These are phyloP conservation scores for Papilio protenor DNA, from an alignment of 2,888 invertebrate species.

Conservation along the genomic window DNA sequence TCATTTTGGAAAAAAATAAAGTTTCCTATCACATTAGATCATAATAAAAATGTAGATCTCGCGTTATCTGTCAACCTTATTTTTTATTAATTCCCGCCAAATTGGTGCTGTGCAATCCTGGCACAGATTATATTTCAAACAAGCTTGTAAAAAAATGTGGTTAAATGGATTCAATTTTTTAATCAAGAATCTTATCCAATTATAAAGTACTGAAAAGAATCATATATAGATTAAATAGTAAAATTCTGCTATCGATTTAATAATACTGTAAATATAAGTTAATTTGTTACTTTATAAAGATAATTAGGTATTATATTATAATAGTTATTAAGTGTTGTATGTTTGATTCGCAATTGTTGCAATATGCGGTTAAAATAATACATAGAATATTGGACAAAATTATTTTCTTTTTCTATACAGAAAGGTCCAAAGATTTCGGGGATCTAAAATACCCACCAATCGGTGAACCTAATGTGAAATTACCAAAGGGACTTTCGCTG, in stretches of 20 bases:
- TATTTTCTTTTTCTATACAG: constrained; percentile 59
- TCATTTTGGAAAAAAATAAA: background rate
- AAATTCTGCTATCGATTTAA: constrained; percentile 82
- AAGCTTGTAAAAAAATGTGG: constrained; percentile 1
- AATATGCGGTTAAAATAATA: constrained; percentile 81
- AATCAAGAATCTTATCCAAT: constrained; percentile 7
- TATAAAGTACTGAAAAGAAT: constrained; percentile 50
- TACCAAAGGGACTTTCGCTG: constrained; percentile 68
- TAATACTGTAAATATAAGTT: constrained; percentile 84
- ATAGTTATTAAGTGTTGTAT: constrained; percentile 83
- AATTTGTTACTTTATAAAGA: constrained; percentile 83
- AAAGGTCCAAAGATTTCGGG: constrained; percentile 79
- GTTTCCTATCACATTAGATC: background rate
- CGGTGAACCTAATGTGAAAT: constrained; percentile 71
- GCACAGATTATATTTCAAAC: background rate
- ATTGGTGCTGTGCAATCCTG: background rate
- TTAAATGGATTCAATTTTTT: constrained; percentile 6
- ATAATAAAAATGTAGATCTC: background rate
- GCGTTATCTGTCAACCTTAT: background rate
- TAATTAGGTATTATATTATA: constrained; percentile 84
- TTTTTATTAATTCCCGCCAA: background rate
- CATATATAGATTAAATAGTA: constrained; percentile 70
- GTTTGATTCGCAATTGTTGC: constrained; percentile 83
- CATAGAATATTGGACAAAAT: constrained; percentile 77
- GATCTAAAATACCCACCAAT: constrained; percentile 79